phyloP scores from a whole-genome alignment of 92 coral and sea anemone genomes.

The Palythoa grandis region DNA sequence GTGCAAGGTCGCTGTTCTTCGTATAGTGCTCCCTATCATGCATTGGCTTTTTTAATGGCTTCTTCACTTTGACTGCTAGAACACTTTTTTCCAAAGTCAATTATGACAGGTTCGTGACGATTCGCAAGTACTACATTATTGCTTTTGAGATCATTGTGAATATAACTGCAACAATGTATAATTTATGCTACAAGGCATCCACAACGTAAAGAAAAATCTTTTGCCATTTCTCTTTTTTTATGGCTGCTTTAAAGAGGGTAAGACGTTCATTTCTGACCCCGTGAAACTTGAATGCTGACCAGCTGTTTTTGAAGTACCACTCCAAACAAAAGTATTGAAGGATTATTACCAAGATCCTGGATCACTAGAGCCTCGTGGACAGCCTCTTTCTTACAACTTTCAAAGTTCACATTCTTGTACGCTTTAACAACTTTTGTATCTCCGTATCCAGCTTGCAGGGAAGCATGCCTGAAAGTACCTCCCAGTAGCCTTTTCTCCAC shows the following conservation, averaged over 20 bases:
- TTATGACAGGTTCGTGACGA: background rate
- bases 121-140: background rate
- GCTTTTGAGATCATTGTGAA: conserved; percentile 1
- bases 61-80: background rate
- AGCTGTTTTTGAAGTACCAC: conserved; percentile 11
- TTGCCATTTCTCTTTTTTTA: too few relatives aligned
- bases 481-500: conserved; percentile 32
- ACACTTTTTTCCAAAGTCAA: conserved; percentile 27
- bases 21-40: background rate
- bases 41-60: background rate
- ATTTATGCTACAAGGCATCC: too few relatives aligned
- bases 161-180: background rate
- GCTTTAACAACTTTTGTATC: conserved; percentile 51
- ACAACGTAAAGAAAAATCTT: too few relatives aligned
- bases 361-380: conserved; percentile 32
- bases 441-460: conserved; percentile 36
- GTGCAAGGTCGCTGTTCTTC: conserved; percentile 42
- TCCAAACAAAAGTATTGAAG: conserved; percentile 58
- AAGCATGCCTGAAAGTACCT: conserved; percentile 58
- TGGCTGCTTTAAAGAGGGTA: conserved; percentile 5
- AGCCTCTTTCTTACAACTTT: conserved; percentile 6
- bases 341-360: conserved; percentile 46
- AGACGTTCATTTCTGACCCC: conserved; percentile 12
- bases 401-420: background rate
- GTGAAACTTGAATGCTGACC: conserved; percentile 45